Conservation (phyloP, 2,797 vertebrate genomes). For the Steatocranus sp. region DNA sequence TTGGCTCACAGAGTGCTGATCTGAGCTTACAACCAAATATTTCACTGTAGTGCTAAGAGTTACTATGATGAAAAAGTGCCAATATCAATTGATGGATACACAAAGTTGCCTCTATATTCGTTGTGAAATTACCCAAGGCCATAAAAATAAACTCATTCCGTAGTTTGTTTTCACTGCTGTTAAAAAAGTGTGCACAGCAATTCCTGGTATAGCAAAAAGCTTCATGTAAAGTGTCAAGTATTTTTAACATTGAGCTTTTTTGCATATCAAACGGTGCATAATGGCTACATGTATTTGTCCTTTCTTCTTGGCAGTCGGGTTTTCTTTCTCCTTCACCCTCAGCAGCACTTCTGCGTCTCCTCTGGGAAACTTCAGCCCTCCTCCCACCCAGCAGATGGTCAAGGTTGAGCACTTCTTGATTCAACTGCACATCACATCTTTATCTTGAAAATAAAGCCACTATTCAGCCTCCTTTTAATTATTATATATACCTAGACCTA, state of each 20-base stretch:
- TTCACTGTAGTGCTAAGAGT: conserved; percentile 16
- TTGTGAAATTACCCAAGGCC: conserved; percentile 21
- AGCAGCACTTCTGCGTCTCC: conserved; percentile 39
- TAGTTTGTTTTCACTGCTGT: not conserved
- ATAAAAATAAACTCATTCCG: not conserved
- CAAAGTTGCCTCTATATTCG: conserved; percentile 1
- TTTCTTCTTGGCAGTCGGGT: not conserved
- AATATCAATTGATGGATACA: not conserved
- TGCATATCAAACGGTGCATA: not conserved
- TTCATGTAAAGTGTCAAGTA: not conserved
- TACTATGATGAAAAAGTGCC: conserved; percentile 5
- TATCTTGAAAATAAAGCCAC: conserved; percentile 14
- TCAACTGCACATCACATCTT: conserved; percentile 35
- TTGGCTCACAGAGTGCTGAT: conserved; percentile 7
- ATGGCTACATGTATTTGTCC: not conserved
- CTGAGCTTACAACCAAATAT: conserved; percentile 28
- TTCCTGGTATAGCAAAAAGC: not conserved
- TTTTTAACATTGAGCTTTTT: not conserved
- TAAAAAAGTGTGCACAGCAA: not conserved
- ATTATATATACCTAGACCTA: not conserved
- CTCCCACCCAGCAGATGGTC: conserved; percentile 55
- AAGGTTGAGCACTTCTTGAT: conserved; percentile 53
- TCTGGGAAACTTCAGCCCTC: conserved; percentile 33
- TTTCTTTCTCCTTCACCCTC: conserved; percentile 36
- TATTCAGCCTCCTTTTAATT: not conserved